A percentile compares a stretch with the other conserved stretches of the same genome.
Conservation (phyloP, 2,797 vertebrate species). For the Rhynchotus rufescens region DNA sequence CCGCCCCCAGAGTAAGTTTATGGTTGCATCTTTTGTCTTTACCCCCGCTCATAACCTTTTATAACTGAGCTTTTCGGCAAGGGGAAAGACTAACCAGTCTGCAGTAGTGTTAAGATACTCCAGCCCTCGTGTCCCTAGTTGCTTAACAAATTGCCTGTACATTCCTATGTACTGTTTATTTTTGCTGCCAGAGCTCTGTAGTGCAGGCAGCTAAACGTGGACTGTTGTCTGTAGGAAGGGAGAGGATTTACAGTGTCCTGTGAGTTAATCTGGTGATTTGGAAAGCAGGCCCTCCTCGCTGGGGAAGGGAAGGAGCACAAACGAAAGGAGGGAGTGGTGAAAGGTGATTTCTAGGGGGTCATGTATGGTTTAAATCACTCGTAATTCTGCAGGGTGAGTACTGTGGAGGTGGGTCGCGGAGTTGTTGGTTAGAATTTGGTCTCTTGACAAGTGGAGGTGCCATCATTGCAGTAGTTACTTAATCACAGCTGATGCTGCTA, state of each 20-base stretch:
- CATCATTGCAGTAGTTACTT: not conserved
- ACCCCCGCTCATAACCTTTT: not conserved
- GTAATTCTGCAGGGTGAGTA: not conserved
- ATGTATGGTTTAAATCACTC: not conserved
- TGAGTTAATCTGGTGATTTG: not conserved
- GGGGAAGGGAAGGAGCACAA: not conserved
- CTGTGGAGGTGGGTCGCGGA: not conserved
- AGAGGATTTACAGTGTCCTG: not conserved
- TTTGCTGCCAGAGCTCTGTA: not conserved
- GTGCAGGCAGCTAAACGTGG: not conserved
- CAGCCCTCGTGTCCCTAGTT: not conserved
- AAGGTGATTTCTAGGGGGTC: not conserved
- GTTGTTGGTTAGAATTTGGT: not conserved
- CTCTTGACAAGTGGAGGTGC: not conserved
- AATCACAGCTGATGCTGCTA: not conserved
- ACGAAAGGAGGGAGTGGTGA: not conserved
- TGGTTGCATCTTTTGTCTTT: not conserved
- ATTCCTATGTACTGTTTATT: not conserved
- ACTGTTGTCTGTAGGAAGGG: not conserved
- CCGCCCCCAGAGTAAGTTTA: conserved; percentile 86
- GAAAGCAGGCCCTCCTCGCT: not conserved
- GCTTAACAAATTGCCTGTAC: not conserved
- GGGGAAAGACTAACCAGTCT: not conserved
- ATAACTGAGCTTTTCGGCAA: not conserved
- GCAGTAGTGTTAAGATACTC: not conserved